A percentile compares a stretch with the other conserved stretches of the same genome.
These are phyloP conservation scores for Cryptosula pallasiana DNA, from an alignment of 2,888 invertebrate genomes.

Conservation along the genomic window DNA sequence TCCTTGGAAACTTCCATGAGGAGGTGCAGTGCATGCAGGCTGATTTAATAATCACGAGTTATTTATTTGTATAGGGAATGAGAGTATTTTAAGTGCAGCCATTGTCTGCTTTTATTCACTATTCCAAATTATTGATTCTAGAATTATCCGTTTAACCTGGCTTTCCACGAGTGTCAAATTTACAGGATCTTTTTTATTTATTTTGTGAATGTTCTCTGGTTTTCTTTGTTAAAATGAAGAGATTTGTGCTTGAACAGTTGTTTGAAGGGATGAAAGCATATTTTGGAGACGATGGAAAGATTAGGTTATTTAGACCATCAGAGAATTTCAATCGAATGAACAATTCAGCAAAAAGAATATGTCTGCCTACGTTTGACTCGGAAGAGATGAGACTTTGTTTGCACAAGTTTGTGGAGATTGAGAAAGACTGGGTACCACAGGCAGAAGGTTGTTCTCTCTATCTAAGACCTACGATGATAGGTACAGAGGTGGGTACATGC, in stretches of 20 bases:
- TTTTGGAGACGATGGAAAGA: conserved; percentile 82
- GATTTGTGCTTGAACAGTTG: conserved; percentile 61
- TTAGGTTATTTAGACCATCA: conserved; percentile 89
- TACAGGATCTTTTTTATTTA: too few species aligned
- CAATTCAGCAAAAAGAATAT: conserved; percentile 72
- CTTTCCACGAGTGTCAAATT: too few species aligned
- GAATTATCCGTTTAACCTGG: too few species aligned
- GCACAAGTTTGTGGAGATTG: conserved; percentile 76
- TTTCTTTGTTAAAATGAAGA: too few species aligned
- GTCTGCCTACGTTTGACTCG: conserved; percentile 81
- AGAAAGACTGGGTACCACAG: conserved; percentile 96
- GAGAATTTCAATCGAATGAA: conserved; percentile 92
- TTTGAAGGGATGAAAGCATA: conserved; percentile 99
- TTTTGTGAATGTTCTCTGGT: too few species aligned
- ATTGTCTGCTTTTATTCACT: too few species aligned
- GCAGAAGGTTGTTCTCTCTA: conserved; percentile 79
- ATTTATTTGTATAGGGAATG: too few species aligned
- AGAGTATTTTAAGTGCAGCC: too few species aligned
- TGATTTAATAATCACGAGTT: too few species aligned
- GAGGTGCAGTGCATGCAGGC: too few species aligned
- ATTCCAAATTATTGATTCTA: too few species aligned
- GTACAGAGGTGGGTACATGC: conserved; percentile 93
- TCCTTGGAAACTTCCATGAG: too few species aligned
- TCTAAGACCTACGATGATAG: conserved; percentile 91
- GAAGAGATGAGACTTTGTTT: conserved; percentile 80